Conservation (phyloP, 2,113 vertebrate species). For the Tiliqua scincoides region DNA sequence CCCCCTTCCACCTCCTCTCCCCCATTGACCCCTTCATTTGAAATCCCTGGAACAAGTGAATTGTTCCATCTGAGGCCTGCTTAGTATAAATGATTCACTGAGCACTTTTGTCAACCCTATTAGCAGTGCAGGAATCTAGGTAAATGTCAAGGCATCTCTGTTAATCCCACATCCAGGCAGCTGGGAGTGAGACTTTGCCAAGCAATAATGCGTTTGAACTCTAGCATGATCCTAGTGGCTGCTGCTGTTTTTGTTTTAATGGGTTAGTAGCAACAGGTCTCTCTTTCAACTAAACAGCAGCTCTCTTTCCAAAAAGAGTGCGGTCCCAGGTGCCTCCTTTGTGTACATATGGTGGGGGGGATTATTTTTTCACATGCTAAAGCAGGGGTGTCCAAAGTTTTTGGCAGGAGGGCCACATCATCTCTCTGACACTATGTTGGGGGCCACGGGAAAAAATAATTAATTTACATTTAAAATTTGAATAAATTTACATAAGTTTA, state of each 20-base stretch:
- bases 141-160: slow-evolving; percentile 70
- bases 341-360: neutral
- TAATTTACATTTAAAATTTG: too few relatives aligned
- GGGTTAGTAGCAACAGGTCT: neutral
- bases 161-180: slow-evolving; percentile 58
- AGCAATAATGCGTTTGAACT: slow-evolving; percentile 59
- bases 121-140: slow-evolving; percentile 64
- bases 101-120: slow-evolving; percentile 68
- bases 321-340: neutral
- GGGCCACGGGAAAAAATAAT: too few relatives aligned
- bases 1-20: neutral
- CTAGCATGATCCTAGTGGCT: slow-evolving; percentile 34
- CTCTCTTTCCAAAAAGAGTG: neutral
- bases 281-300: neutral
- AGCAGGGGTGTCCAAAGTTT: too few relatives aligned
- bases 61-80: slow-evolving; percentile 60
- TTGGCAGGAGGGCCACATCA: too few relatives aligned
- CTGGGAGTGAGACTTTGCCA: slow-evolving; percentile 38
- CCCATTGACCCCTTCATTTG: neutral
- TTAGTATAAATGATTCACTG: slow-evolving; percentile 66
- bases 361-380: neutral
- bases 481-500: too few relatives aligned
- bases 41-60: slow-evolving; percentile 58
- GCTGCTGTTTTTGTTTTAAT: slow-evolving; percentile 36
- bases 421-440: too few relatives aligned